These are phyloP conservation scores for Ectemnius cavifrons DNA, from an alignment of 2,888 invertebrate species.

Conservation along the genomic window DNA sequence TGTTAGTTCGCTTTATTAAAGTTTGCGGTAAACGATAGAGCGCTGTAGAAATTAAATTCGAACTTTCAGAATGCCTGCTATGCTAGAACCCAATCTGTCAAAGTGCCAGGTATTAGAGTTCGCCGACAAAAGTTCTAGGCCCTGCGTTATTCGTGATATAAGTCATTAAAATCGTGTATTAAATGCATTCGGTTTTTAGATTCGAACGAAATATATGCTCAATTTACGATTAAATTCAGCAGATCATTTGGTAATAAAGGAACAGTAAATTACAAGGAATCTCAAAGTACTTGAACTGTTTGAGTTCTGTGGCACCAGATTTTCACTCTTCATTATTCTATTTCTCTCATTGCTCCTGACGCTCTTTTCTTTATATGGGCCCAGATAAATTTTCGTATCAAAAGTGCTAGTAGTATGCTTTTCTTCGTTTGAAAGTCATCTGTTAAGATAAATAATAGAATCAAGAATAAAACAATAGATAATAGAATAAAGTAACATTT, in stretches of 20 bases:
- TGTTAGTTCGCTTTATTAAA: conserved; percentile 26
- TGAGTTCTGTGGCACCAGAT: not conserved
- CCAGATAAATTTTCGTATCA: too few relatives aligned
- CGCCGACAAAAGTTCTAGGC: conserved; percentile 27
- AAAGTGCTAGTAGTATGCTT: too few relatives aligned
- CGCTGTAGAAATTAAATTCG: conserved; percentile 38
- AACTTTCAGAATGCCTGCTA: conserved; percentile 38
- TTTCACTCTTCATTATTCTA: conserved; percentile 7
- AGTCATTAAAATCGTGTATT: conserved; percentile 28
- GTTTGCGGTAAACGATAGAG: conserved; percentile 35
- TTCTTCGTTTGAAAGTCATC: too few relatives aligned
- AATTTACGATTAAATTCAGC: conserved; percentile 13
- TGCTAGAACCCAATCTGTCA: conserved; percentile 35
- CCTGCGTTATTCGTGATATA: conserved; percentile 36
- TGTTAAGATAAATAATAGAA: too few relatives aligned
- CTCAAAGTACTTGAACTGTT: conserved; percentile 17
- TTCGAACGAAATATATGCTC: conserved; percentile 27
- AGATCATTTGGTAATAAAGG: conserved; percentile 23
- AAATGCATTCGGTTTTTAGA: conserved; percentile 20
- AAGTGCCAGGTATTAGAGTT: conserved; percentile 18
- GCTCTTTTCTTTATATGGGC: not conserved
- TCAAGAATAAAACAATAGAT: too few relatives aligned
- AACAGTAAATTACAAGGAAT: conserved; percentile 2
- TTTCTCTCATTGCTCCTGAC: not conserved
- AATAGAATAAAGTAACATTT: too few relatives aligned